Evolutionary conservation across 2,113 vertebrate species (phyloP).

Genomic region (Pontoporia blainvillei): DNA sequence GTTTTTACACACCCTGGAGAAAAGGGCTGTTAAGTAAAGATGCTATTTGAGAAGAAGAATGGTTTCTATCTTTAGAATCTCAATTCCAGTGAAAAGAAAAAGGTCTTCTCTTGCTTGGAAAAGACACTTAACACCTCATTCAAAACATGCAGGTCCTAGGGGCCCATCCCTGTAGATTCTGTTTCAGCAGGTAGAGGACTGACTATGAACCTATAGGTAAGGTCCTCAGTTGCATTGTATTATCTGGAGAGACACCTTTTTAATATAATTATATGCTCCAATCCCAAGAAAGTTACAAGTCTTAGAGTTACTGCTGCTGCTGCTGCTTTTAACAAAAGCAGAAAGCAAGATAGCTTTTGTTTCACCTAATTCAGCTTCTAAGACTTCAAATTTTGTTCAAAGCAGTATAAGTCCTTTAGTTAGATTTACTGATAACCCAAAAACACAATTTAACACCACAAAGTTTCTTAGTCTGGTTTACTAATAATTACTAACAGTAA

Average conservation of each 20-base stretch:
- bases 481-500: not conserved
- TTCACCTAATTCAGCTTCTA: not conserved
- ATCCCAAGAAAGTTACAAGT: not conserved
- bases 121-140: not conserved
- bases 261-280: not conserved
- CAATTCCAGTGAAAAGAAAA: not conserved
- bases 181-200: not conserved
- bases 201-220: not conserved
- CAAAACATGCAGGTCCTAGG: not conserved
- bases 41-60: not conserved
- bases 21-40: not conserved
- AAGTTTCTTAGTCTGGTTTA: not conserved
- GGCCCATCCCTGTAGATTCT: not conserved
- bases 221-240: not conserved
- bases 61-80: not conserved
- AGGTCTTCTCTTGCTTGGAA: not conserved
- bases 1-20: not conserved
- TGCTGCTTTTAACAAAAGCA: not conserved
- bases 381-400: not conserved
- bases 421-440: not conserved
- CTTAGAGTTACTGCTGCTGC: not conserved
- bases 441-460: not conserved
- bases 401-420: not conserved
- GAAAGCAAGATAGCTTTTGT: not conserved
- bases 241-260: not conserved